Conservation (phyloP, 2,888 invertebrate species). For the Apotomis betuletana region DNA sequence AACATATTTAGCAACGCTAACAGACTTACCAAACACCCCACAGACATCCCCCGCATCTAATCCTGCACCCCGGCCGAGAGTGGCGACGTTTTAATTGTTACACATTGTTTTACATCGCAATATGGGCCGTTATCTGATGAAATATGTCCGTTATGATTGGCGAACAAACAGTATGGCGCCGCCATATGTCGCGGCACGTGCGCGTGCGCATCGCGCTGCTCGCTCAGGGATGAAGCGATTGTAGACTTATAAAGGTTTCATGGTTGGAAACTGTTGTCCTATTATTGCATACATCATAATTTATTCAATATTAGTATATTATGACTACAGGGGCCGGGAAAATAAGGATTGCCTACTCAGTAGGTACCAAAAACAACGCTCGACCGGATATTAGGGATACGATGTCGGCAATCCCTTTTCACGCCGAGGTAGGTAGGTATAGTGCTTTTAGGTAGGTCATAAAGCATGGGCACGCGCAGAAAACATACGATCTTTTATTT, state of each 20-base stretch:
- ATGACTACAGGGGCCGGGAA: slow-evolving; percentile 18
- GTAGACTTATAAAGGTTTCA: slow-evolving; percentile 55
- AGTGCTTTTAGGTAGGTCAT: too few relatives aligned
- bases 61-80: slow-evolving; percentile 50
- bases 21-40: slow-evolving; percentile 19
- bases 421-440: too few relatives aligned
- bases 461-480: too few relatives aligned
- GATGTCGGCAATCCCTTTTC: too few relatives aligned
- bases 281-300: too few relatives aligned
- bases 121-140: slow-evolving; percentile 83
- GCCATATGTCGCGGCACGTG: slow-evolving; percentile 83
- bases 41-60: slow-evolving; percentile 57
- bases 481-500: too few relatives aligned
- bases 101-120: slow-evolving; percentile 80
- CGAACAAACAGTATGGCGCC: slow-evolving; percentile 83
- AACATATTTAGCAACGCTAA: slow-evolving; percentile 26
- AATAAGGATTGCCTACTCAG: too few relatives aligned
- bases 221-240: slow-evolving; percentile 78
- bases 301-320: too few relatives aligned
- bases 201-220: slow-evolving; percentile 76
- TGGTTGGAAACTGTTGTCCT: background rate
- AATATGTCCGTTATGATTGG: slow-evolving; percentile 84
- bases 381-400: too few relatives aligned
- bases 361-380: too few relatives aligned
- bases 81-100: slow-evolving; percentile 74